phyloP scores from a whole-genome alignment of 2,113 vertebrate species.

The Mustela lutreola region DNA sequence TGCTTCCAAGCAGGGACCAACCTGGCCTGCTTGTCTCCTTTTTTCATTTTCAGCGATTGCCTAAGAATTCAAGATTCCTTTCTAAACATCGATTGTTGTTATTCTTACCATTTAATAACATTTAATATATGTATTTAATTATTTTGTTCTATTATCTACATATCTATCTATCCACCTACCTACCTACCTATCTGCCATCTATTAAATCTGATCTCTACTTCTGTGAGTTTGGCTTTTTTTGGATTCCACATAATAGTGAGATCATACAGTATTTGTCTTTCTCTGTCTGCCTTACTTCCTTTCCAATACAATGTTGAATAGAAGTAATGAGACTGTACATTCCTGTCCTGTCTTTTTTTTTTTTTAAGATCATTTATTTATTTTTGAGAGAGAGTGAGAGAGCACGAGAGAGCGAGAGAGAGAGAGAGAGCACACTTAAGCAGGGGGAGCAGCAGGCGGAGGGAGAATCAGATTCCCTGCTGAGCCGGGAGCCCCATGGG shows the following conservation, averaged over 20 bases:
- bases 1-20: neutral
- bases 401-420: too few species aligned
- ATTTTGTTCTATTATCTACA: neutral
- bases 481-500: too few species aligned
- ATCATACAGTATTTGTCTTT: neutral
- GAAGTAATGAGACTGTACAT: neutral
- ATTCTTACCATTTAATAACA: neutral
- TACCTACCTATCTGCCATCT: neutral
- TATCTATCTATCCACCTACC: neutral
- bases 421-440: too few species aligned
- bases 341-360: neutral
- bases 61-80: neutral
- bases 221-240: neutral
- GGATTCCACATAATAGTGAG: neutral
- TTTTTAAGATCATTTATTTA: too few species aligned
- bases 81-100: neutral
- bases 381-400: too few species aligned
- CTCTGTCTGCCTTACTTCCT: neutral
- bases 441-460: neutral
- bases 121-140: neutral
- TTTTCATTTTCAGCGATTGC: neutral
- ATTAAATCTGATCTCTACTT: neutral
- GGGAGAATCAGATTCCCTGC: too few species aligned
- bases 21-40: neutral
- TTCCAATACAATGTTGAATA: neutral